These are phyloP conservation scores for Bungarus multicinctus DNA, from an alignment of 2,113 vertebrate genomes.

Conservation along the genomic window DNA sequence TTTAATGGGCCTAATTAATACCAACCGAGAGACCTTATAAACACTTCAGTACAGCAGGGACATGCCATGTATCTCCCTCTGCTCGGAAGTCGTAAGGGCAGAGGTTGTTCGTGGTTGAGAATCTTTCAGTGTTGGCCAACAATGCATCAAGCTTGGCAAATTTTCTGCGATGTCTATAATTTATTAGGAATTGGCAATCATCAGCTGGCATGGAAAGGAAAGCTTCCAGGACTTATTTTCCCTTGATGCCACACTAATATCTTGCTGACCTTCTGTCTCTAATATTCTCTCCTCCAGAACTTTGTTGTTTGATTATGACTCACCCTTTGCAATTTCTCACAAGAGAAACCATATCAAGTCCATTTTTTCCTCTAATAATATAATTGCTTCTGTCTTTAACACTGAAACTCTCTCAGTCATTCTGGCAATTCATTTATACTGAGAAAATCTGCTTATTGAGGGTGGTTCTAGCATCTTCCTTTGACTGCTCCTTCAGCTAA, in stretches of 20 bases:
- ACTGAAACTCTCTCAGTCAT: not conserved
- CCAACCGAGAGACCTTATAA: not conserved
- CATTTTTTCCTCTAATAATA: not conserved
- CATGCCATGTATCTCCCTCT: not conserved
- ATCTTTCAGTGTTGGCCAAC: not conserved
- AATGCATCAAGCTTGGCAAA: not conserved
- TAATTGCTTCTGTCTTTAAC: not conserved
- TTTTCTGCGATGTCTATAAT: not conserved
- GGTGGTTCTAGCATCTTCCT: not conserved
- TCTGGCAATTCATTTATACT: not conserved
- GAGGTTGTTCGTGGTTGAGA: not conserved
- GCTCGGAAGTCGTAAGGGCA: not conserved
- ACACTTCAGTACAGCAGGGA: fast-evolving
- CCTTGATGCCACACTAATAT: not conserved
- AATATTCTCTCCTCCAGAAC: not conserved
- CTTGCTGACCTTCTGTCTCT: not conserved
- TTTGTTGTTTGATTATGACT: not conserved
- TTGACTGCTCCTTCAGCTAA: not conserved
- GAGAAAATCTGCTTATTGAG: not conserved
- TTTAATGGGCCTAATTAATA: not conserved
- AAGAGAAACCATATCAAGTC: not conserved
- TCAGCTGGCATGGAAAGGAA: not conserved
- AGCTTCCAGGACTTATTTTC: not conserved
- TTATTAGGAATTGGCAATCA: not conserved
- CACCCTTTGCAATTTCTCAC: not conserved